A percentile compares a stretch with the other conserved stretches of the same genome.
Evolutionary conservation across 1,140 invertebrate genomes (phyloP).

Genomic region (Nasonia giraulti): DNA sequence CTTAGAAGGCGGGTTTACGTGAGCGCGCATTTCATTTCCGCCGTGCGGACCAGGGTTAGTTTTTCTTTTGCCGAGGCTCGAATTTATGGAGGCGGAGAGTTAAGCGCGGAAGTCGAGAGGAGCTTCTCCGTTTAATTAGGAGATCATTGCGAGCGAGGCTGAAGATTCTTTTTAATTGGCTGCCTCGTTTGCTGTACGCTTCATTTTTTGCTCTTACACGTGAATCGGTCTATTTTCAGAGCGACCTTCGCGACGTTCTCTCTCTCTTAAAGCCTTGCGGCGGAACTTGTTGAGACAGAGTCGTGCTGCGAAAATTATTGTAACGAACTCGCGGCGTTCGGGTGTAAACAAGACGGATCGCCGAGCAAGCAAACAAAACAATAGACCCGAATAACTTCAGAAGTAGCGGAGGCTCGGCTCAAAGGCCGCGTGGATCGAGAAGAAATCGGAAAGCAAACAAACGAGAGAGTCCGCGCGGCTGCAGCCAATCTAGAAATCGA

Average conservation of each 20-base stretch:
- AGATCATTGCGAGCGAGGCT: neutral
- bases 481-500: neutral
- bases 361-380: neutral
- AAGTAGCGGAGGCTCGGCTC: neutral
- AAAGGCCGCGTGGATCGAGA: neutral
- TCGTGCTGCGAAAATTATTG: neutral
- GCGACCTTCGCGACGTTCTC: neutral
- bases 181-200: neutral
- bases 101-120: too few species aligned
- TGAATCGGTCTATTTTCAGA: neutral
- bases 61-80: neutral
- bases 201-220: neutral
- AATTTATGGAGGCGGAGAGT: constrained; percentile 5
- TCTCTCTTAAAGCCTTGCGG: neutral
- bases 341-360: neutral
- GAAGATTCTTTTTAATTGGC: constrained; percentile 9
- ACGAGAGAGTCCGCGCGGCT: neutral
- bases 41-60: constrained; percentile 4
- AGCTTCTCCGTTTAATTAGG: neutral
- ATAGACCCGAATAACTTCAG: neutral
- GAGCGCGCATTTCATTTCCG: constrained; percentile 39
- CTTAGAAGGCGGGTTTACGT: neutral
- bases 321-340: neutral
- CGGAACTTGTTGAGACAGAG: neutral
- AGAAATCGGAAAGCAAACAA: neutral